Base-by-base conservation (phyloP, 2,888 invertebrate genomes). In the Stenodema calcarata region DNA sequence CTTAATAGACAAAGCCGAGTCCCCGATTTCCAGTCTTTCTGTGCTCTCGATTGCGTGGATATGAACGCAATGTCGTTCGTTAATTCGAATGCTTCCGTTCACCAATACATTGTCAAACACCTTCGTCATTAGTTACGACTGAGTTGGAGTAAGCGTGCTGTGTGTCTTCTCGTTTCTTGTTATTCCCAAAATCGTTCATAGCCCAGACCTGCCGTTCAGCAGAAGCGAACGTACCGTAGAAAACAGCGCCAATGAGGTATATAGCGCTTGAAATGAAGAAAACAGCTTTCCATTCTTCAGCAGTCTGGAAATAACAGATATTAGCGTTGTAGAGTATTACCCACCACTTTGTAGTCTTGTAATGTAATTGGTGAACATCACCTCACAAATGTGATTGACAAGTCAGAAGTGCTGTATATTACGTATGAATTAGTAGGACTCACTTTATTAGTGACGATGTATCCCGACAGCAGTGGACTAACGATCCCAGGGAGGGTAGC, bases 401-500 rank as follows among this genome's bases (percentile, higher is more conserved):
- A n/a, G n/a, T n/a, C n/a, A n/a, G 35, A 4, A 35, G 7, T 35
- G 35, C 7, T 35, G 2, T 4, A 35, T 35, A 7, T 35, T 35
- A 4, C 4, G 35, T 35, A 35, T 35, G 35, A 35, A 7, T 7
- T 35, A 35, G 35, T 35, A 7, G 23, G n/a, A 30, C 73, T 73
- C 28, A 79, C 76, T 14, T 76, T 94, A 88, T 95, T 92, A 87
- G 93, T 93, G 18, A 96, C 96, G 86, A 97, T 94, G 82, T 93
- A 93, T 9, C 97, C 97, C 0, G 96, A 95, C 0, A 97, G 91
- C 14, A 95, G 93, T 0, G 98, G 98, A 90, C 96, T 96, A n/a
- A 98, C 92, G 89, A 98, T 97, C 41, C 98, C 98, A 0, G 98
- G 97, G 82, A 98, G 92, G 0, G 98, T 98, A 0, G 96, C 98